Evolutionary conservation across 1,140 invertebrate species (phyloP), one percentile per base, ranked within the genome.

Genomic region (Heliconius hermathena): DNA sequence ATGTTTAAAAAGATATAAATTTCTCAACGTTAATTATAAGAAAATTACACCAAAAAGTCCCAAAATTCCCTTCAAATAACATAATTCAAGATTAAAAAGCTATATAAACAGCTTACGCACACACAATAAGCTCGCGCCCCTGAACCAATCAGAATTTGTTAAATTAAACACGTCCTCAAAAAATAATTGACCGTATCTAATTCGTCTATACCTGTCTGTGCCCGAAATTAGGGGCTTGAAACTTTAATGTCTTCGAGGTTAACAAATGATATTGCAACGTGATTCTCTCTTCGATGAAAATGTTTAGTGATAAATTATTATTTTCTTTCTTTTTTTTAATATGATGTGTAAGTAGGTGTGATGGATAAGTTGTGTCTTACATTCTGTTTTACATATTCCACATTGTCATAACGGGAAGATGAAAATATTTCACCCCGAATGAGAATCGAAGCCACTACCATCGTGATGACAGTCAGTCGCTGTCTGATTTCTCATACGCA

Each of bases 31-130:
- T 29, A 66, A 66, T 26, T 3, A 66, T 66, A 66, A 29, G 26
- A 66, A 26, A 66, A 66, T 66, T 11, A 66, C 11, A 26, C 60
- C 4, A 3, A 66, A 57, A 0, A 1, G 5, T 11, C 6, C 26
- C 26, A 0, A 57, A 66, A 26, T 26, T 26, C 22, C 60, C 60
- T 13, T 73, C 38, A 73, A 46, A 73, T 18, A 73, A 13, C 3
- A 60, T 36, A 70, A 75, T 38, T 75, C 81, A 38, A 77, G 74
- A 78, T 82, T 80, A 72, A 78, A 72, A 74, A 80, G 78, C 70
- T 54, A 78, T 81, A 71, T 57, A 79, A 81, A 79, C 76, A 79
- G 81, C 77, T 81, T 78, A 78, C 77, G 78, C 76, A 77, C 82
- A 78, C 74, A 57, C 82, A 78, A 83, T 83, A 80, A 80, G 80